These are phyloP conservation scores for Betta splendens DNA, from an alignment of 2,797 vertebrate species.

Conservation along the genomic window DNA sequence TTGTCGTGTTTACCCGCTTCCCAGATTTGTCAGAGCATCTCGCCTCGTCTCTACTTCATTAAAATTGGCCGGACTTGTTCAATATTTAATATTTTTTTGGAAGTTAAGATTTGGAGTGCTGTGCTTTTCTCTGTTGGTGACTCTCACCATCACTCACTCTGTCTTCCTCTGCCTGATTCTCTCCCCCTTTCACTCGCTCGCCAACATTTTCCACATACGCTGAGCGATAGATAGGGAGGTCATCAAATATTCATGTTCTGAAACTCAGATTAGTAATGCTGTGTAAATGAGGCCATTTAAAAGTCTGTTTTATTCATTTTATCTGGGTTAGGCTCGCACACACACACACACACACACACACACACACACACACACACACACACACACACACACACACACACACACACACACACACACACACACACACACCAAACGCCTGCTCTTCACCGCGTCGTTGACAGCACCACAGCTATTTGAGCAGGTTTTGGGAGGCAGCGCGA, in stretches of 20 bases:
- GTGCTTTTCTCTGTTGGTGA: slow-evolving; percentile 36
- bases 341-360: slow-evolving; percentile 43
- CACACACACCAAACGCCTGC: slow-evolving; percentile 39
- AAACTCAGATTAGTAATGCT: slow-evolving; percentile 77
- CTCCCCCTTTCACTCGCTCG: slow-evolving; percentile 25
- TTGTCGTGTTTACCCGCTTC: slow-evolving; percentile 44
- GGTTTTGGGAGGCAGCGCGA: slow-evolving; percentile 71
- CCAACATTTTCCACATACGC: slow-evolving; percentile 58
- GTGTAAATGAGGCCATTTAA: slow-evolving; percentile 82
- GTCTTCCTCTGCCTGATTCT: slow-evolving; percentile 26
- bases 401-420: slow-evolving; percentile 17
- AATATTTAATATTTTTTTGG: slow-evolving; percentile 15
- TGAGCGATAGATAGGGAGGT: slow-evolving; percentile 61
- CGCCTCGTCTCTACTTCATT: slow-evolving; percentile 11
- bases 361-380: slow-evolving; percentile 31
- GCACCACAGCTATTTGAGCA: slow-evolving; percentile 69
- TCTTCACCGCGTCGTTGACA: slow-evolving; percentile 62
- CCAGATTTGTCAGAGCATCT: slow-evolving; percentile 32
- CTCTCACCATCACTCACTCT: slow-evolving; percentile 50
- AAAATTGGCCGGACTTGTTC: slow-evolving; percentile 9
- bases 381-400: slow-evolving; percentile 26
- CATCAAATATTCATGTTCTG: slow-evolving; percentile 83
- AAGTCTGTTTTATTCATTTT: slow-evolving; percentile 84
- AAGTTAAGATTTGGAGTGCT: slow-evolving; percentile 29
- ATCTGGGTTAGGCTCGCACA: slow-evolving; percentile 77